Conservation (phyloP, 2,113 vertebrate genomes). For the Cephalophus harveyi region DNA sequence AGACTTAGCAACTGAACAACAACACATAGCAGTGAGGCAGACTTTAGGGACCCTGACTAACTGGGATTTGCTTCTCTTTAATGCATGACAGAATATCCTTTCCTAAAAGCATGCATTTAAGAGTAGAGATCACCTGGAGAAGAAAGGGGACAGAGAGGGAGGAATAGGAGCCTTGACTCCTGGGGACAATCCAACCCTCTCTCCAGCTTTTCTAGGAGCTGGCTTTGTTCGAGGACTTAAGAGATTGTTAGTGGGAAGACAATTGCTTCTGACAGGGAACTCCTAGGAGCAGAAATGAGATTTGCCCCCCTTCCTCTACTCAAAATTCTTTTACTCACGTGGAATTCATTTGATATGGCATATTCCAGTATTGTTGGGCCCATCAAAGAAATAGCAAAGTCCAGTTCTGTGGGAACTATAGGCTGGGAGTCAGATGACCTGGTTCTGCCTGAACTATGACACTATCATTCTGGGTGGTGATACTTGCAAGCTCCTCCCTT, state of each 20-base stretch:
- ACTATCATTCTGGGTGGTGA: neutral
- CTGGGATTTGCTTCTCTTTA: neutral
- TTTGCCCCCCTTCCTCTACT: neutral
- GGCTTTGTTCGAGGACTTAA: neutral
- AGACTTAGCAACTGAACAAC: neutral
- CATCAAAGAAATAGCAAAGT: neutral
- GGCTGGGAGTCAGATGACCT: neutral
- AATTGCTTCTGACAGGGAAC: neutral
- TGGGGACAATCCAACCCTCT: neutral
- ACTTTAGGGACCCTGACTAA: neutral
- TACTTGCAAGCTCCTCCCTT: neutral
- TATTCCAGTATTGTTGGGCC: neutral
- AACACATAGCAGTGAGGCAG: neutral
- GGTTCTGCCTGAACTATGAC: neutral
- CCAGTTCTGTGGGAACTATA: neutral
- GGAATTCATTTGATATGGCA: neutral
- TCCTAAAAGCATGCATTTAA: neutral
- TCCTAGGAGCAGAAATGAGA: neutral
- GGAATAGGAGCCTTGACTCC: neutral
- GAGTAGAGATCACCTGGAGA: neutral
- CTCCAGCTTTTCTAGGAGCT: neutral
- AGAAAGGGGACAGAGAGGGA: neutral
- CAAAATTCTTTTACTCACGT: neutral
- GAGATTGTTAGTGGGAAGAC: neutral
- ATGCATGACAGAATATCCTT: neutral